Conservation (phyloP, 2,113 vertebrate genomes). For the Malaclemys terrapin region DNA sequence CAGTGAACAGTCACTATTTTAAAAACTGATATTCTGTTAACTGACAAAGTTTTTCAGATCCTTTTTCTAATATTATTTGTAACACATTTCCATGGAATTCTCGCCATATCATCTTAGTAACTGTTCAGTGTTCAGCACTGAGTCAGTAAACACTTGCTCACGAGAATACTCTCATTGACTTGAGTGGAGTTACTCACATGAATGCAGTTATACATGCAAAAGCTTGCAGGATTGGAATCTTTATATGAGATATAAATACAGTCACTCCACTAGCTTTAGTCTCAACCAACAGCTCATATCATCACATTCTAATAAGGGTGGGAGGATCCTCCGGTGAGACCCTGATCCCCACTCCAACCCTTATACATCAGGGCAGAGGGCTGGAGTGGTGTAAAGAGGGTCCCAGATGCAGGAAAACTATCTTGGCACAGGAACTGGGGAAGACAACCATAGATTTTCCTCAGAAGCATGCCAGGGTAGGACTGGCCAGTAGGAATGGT, state of each 20-base stretch:
- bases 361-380: neutral
- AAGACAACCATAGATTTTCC: neutral
- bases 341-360: neutral
- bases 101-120: neutral
- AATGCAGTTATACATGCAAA: neutral
- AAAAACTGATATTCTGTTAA: constrained; percentile 31
- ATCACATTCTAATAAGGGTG: neutral
- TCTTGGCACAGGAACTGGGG: neutral
- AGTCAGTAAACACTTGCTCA: neutral
- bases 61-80: neutral
- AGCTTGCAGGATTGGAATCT: neutral
- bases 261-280: accelerated
- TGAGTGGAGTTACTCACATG: neutral
- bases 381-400: neutral
- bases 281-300: neutral
- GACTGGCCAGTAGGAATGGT: neutral
- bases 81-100: neutral
- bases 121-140: neutral
- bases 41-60: neutral
- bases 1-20: constrained; percentile 30
- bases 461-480: too few relatives aligned
- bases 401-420: neutral
- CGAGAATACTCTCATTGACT: neutral
- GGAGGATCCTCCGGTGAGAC: accelerated
- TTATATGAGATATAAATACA: neutral